Percentiles rank a stretch among this genome's conserved stretches.
These are phyloP conservation scores for Trisateles emortualis DNA, from an alignment of 2,888 invertebrate genomes.

Conservation along the genomic window DNA sequence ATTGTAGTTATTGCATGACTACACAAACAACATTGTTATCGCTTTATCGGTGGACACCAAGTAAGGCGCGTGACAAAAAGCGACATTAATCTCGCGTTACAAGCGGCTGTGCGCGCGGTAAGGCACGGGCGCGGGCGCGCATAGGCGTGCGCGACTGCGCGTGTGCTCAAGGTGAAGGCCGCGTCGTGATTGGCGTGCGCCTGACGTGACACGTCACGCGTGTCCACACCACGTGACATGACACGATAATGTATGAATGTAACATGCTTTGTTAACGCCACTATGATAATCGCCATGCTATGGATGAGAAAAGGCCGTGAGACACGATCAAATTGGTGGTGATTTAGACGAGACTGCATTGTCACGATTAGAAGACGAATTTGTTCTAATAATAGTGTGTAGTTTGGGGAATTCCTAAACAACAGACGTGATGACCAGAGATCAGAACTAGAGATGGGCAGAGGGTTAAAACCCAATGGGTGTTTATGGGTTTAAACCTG, in stretches of 20 bases:
- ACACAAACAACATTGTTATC: slow-evolving; percentile 43
- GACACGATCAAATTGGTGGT: slow-evolving; percentile 1
- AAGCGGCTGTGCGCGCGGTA: slow-evolving; percentile 39
- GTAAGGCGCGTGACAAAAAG: slow-evolving; percentile 70
- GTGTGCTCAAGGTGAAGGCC: slow-evolving; percentile 51
- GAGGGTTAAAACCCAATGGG: too few species aligned
- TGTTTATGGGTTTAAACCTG: too few species aligned
- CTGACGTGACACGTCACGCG: slow-evolving; percentile 37
- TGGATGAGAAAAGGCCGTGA: neutral
- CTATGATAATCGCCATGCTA: slow-evolving; percentile 10
- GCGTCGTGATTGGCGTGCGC: slow-evolving; percentile 53
- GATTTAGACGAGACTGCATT: neutral
- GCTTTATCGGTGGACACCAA: slow-evolving; percentile 46
- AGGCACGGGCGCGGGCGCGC: slow-evolving; percentile 71
- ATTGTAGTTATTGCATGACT: slow-evolving; percentile 29
- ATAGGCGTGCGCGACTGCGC: slow-evolving; percentile 58
- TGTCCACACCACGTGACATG: slow-evolving; percentile 49
- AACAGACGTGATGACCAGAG: too few species aligned
- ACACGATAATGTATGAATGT: slow-evolving; percentile 6
- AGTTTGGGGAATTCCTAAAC: too few species aligned
- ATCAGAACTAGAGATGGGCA: too few species aligned
- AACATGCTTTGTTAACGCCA: slow-evolving; percentile 8
- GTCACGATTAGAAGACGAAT: neutral
- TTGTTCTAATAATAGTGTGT: too few species aligned
- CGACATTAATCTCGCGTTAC: slow-evolving; percentile 70